Evolutionary conservation across 2,888 invertebrate genomes (phyloP).

Genomic region (Campopleginae sp.): DNA sequence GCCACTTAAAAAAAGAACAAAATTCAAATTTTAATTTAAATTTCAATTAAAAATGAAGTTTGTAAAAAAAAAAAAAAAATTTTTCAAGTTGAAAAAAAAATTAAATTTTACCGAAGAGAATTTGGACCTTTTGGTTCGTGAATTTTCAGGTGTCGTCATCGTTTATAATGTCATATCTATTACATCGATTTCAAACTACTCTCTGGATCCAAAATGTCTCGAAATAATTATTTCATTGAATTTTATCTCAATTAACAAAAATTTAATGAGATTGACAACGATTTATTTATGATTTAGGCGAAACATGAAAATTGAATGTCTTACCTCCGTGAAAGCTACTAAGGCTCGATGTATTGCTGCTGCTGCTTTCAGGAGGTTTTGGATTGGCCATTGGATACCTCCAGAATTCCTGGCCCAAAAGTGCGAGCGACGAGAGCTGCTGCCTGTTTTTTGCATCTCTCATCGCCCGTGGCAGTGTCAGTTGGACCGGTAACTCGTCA

Average conservation of each 20-base stretch:
- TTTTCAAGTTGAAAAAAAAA: no score
- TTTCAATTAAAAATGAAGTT: no score
- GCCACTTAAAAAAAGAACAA: not conserved
- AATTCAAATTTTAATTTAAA: not conserved
- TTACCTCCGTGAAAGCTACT: constrained; percentile 87
- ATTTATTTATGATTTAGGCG: not conserved
- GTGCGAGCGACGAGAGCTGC: constrained; percentile 94
- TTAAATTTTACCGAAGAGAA: not conserved
- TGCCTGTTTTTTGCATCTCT: constrained; percentile 95
- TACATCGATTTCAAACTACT: not conserved
- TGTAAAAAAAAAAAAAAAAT: not conserved
- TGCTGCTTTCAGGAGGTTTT: constrained; percentile 85
- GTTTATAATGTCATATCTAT: not conserved
- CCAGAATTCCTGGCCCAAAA: constrained; percentile 96
- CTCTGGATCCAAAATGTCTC: not conserved
- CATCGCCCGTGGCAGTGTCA: constrained; percentile 93
- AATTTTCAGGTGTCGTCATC: not conserved
- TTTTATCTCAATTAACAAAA: not conserved
- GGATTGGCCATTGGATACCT: constrained; percentile 91
- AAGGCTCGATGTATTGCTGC: constrained; percentile 83
- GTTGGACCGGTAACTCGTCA: constrained; percentile 96
- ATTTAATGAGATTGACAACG: not conserved
- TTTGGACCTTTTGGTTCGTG: not conserved
- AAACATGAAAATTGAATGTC: not conserved
- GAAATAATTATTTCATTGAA: not conserved